Conservation (phyloP, 2,113 vertebrate genomes). For the Myanophis thanlyinensis region DNA sequence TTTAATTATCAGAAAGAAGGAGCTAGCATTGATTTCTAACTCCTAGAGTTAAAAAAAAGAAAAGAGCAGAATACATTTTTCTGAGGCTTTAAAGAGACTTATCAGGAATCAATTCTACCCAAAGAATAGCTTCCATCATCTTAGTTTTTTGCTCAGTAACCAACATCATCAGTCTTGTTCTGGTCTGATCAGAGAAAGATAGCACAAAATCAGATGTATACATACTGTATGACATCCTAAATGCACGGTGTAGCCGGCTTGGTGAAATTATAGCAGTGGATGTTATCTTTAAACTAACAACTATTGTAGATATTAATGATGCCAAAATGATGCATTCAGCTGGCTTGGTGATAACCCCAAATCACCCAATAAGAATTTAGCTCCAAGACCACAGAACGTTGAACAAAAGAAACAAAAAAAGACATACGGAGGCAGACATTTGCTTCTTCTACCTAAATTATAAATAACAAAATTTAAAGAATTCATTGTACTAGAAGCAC, state of each 20-base stretch:
- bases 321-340: not conserved
- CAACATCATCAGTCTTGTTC: not conserved
- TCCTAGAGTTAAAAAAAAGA: conserved; percentile 59
- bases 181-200: not conserved
- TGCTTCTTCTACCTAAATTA: not conserved
- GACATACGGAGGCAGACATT: not conserved
- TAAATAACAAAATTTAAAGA: not conserved
- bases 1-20: conserved; percentile 67
- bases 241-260: not conserved
- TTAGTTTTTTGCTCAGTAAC: not conserved
- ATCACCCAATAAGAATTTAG: not conserved
- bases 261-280: not conserved
- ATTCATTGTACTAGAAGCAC: not conserved
- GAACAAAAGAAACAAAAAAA: not conserved
- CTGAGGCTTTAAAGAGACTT: not conserved
- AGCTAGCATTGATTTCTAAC: conserved; percentile 60
- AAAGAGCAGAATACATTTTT: not conserved
- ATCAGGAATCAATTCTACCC: not conserved
- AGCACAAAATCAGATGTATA: not conserved
- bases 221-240: too few species aligned
- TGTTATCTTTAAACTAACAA: not conserved
- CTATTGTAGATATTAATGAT: not conserved
- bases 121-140: not conserved
- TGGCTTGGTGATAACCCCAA: not conserved
- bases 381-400: not conserved